Conservation (phyloP, 2,888 invertebrate genomes). For the Agonum fuliginosum region DNA sequence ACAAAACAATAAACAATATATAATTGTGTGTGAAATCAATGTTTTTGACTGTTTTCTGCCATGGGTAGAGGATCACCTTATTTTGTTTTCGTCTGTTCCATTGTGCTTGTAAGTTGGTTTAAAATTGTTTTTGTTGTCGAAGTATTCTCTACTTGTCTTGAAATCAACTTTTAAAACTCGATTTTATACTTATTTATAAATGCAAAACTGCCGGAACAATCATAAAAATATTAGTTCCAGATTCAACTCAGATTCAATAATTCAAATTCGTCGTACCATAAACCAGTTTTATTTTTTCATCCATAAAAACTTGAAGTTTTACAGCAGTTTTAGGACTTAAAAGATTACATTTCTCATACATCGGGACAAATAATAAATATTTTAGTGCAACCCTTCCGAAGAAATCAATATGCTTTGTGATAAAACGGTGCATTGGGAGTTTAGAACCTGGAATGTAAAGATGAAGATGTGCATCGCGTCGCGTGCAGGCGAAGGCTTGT, state of each 20-base stretch:
- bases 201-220: slow-evolving; percentile 12
- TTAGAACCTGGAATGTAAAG: neutral
- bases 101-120: too few species aligned
- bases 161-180: neutral
- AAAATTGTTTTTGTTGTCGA: too few species aligned
- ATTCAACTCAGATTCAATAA: slow-evolving; percentile 5
- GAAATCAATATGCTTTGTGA: slow-evolving; percentile 1
- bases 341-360: slow-evolving; percentile 18
- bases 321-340: slow-evolving; percentile 17
- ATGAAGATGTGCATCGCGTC: neutral
- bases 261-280: slow-evolving; percentile 17
- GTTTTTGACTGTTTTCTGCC: too few species aligned
- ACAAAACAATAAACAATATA: too few species aligned
- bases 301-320: slow-evolving; percentile 10
- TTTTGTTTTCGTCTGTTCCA: too few species aligned
- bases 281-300: slow-evolving; percentile 31
- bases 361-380: slow-evolving; percentile 22
- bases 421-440: slow-evolving; percentile 4
- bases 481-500: neutral
- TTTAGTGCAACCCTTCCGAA: slow-evolving; percentile 14
- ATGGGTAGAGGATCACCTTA: too few species aligned
- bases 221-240: slow-evolving; percentile 3
- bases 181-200: neutral
- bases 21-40: too few species aligned
- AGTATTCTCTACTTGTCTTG: too few species aligned